Evolutionary conservation across 2,888 invertebrate genomes (phyloP), one percentile per base, ranked within the genome.

Genomic region (Eurytoma adleriae): DNA sequence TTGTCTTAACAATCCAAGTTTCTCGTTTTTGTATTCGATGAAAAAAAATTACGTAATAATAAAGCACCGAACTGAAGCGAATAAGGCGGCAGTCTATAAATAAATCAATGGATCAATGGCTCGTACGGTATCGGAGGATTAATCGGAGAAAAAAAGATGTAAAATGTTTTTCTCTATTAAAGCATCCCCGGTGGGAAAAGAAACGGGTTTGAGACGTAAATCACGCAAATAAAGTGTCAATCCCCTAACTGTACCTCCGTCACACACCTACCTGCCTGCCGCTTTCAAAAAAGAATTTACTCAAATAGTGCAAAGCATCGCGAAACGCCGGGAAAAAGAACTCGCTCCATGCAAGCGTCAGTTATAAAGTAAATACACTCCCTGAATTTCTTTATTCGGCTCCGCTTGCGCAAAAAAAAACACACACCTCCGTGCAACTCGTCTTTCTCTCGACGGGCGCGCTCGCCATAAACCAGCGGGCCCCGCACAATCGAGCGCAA

Each of bases 181-280:
- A 59, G 24, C 48, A 59, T 54, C 73, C 67, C 52, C 52, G 20
- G 3, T 5, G 18, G 40, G n/a, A 2, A 27, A 68, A 56, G 77
- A 77, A 78, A 78, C 73, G 68, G 73, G 73, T 78, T 78, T 68
- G 12, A 14, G 27, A 57, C 57, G 59, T 54, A 72, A 72, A 72
- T 67, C 71, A 27, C 18, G 18, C 20, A 16, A 71, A 66, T 61
- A 27, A 30, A 30, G n/a, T 30, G 30, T 72, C 67, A 67, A 78
- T 59, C 61, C 30, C 40, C 27, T 78, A 72, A 72, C 59, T 67
- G 72, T 66, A 72, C 52, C 40, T 40, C 18, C 18, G 30, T 13
- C 16, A 40, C 62, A 16, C 27, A 27, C 40, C 64, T 24, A 64
- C 48, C n/a, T n/a, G 24, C 18, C 52, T 71, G 59, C 24, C 27